phyloP scores from a whole-genome alignment of 1,140 invertebrate genomes.

The Ooceraea biroi region DNA sequence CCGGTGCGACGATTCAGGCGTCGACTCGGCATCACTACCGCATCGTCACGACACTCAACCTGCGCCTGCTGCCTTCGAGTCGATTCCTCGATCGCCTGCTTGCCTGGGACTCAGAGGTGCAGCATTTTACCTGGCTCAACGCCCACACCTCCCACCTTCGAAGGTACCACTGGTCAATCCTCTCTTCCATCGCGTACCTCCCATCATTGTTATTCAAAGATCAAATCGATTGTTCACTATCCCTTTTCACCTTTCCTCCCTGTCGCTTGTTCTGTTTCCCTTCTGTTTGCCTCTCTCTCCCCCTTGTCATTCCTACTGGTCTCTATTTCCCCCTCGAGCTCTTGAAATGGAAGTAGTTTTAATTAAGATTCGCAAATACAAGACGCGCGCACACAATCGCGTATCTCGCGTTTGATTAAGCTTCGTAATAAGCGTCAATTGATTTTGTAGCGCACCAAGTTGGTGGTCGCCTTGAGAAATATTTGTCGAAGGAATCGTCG shows the following conservation, averaged over 20 bases:
- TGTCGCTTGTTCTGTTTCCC: not conserved
- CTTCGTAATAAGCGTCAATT: constrained; percentile 52
- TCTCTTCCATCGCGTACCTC: constrained; percentile 3
- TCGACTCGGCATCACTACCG: constrained; percentile 28
- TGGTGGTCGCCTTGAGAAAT: constrained; percentile 25
- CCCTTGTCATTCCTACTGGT: not conserved
- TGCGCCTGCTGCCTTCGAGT: constrained; percentile 71
- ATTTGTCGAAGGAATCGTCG: constrained; percentile 28
- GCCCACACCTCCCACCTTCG: constrained; percentile 79
- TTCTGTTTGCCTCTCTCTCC: constrained; percentile 14
- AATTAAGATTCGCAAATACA: constrained; percentile 36
- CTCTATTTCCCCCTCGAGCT: not conserved
- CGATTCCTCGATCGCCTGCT: constrained; percentile 75
- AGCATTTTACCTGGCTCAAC: constrained; percentile 81
- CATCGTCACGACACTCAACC: constrained; percentile 68
- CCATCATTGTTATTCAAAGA: constrained; percentile 8
- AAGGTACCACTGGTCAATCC: constrained; percentile 26
- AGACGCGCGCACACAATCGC: constrained; percentile 7
- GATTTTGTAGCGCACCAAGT: constrained; percentile 30
- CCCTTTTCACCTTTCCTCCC: too few relatives aligned
- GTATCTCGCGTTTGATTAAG: constrained; percentile 32
- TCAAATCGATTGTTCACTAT: not conserved
- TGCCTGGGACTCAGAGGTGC: constrained; percentile 79
- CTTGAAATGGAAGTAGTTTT: not conserved
- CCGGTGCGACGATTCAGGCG: not conserved